Conservation (phyloP, 2,888 invertebrate genomes). For the Tortrix viridana region DNA sequence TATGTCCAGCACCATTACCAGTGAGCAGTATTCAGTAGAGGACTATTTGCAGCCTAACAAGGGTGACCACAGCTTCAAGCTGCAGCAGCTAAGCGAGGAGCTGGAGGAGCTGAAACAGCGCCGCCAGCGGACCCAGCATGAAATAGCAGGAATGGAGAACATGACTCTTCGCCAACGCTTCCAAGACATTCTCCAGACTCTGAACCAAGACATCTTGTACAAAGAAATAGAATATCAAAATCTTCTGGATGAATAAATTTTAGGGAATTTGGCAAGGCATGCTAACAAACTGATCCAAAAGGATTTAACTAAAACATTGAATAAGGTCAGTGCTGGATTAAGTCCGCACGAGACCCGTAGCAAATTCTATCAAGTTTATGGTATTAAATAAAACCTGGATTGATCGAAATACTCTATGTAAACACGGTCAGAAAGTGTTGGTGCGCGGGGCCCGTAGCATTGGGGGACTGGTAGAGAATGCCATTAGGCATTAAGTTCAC, state of each 20-base stretch:
- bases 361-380: too few relatives aligned
- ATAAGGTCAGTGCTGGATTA: too few relatives aligned
- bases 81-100: slow-evolving; percentile 87
- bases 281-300: too few relatives aligned
- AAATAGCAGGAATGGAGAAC: slow-evolving; percentile 91
- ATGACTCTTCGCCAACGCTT: slow-evolving; percentile 90
- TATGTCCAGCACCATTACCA: slow-evolving; percentile 23
- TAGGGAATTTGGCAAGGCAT: slow-evolving; percentile 30
- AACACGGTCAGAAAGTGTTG: too few relatives aligned
- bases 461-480: too few relatives aligned
- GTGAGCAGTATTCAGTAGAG: slow-evolving; percentile 36
- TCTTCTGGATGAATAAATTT: slow-evolving; percentile 15
- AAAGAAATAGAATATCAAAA: slow-evolving; percentile 85
- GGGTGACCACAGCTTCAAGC: slow-evolving; percentile 79
- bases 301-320: too few relatives aligned
- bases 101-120: slow-evolving; percentile 88
- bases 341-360: too few relatives aligned
- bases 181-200: slow-evolving; percentile 88
- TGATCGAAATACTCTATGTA: too few relatives aligned
- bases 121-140: slow-evolving; percentile 89
- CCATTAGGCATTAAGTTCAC: too few relatives aligned
- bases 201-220: slow-evolving; percentile 88
- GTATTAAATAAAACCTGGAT: too few relatives aligned
- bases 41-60: slow-evolving; percentile 44
- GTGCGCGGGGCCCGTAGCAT: too few relatives aligned